Percentiles rank a stretch among this genome's conserved stretches.
Conservation (phyloP, 1,140 invertebrate species). For the Drosophila micromelanica region DNA sequence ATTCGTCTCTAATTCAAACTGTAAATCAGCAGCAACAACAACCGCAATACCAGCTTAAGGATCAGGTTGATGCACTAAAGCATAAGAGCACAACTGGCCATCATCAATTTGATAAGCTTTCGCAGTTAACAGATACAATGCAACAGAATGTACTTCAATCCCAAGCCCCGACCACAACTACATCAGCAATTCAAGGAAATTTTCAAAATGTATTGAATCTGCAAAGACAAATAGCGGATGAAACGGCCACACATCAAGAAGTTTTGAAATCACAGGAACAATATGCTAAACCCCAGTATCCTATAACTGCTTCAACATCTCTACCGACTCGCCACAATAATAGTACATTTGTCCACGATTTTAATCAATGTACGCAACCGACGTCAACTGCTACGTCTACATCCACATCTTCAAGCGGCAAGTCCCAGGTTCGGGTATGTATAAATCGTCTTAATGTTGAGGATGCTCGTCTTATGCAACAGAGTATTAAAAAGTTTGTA, state of each 20-base stretch:
- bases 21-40: constrained; percentile 37
- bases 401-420: constrained; percentile 78
- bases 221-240: constrained; percentile 81
- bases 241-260: constrained; percentile 73
- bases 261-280: constrained; percentile 23
- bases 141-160: constrained; percentile 22
- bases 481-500: constrained; percentile 87
- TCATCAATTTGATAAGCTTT: constrained; percentile 17
- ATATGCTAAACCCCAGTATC: constrained; percentile 24
- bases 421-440: constrained; percentile 85
- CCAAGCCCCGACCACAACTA: constrained; percentile 50
- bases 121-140: constrained; percentile 1
- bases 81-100: constrained; percentile 13
- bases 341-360: constrained; percentile 32
- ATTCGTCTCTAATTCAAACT: constrained; percentile 29
- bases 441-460: constrained; percentile 87
- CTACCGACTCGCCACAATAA: constrained; percentile 10
- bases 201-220: constrained; percentile 59
- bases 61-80: constrained; percentile 13
- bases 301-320: constrained; percentile 17
- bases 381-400: constrained; percentile 85
- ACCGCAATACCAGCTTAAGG: constrained; percentile 25
- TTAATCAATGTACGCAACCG: constrained; percentile 84
- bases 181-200: constrained; percentile 54
- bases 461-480: constrained; percentile 87